Conservation (phyloP, 2,113 vertebrate genomes). For the Columba livia region DNA sequence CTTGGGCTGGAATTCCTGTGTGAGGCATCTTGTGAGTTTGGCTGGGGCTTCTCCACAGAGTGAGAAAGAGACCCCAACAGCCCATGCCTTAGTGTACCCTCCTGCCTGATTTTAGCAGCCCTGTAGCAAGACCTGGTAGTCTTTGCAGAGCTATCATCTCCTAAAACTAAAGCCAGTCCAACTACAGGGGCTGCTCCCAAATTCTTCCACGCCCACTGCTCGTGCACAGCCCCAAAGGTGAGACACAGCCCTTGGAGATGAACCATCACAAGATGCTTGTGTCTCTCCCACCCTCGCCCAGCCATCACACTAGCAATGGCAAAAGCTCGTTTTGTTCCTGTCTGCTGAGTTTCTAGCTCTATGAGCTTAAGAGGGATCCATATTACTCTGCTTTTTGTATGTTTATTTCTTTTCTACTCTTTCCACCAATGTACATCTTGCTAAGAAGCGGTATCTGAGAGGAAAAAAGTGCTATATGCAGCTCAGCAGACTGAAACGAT, state of each 20-base stretch:
- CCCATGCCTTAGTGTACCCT: accelerated
- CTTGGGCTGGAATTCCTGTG: accelerated
- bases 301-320: neutral
- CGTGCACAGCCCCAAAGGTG: accelerated
- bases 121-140: neutral
- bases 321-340: neutral
- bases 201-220: neutral
- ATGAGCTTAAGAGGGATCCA: neutral
- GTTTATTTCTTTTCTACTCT: neutral
- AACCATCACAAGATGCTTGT: neutral
- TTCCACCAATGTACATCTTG: neutral
- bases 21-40: neutral
- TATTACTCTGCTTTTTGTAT: neutral
- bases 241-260: neutral
- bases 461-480: neutral
- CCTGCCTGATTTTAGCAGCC: neutral
- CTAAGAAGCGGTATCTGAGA: neutral
- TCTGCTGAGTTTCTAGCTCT: neutral
- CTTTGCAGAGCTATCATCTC: neutral
- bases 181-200: accelerated
- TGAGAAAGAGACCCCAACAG: neutral
- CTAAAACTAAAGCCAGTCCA: neutral
- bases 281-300: neutral
- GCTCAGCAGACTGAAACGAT: neutral
- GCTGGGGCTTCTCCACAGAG: neutral